These are phyloP conservation scores for Boulengeromyrus knoepffleri DNA, from an alignment of 2,113 vertebrate species.

Conservation along the genomic window DNA sequence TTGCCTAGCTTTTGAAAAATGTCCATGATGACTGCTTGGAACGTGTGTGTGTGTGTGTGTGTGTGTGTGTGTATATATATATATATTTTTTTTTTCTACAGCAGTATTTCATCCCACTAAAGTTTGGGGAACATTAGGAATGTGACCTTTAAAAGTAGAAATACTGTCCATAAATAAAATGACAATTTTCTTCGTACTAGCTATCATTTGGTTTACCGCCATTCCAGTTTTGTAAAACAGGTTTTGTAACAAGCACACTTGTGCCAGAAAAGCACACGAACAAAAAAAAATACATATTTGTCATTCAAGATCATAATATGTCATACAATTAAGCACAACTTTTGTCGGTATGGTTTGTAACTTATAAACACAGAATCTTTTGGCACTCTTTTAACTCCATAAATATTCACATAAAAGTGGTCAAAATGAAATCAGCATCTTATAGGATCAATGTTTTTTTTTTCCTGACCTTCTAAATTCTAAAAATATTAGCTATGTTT, in stretches of 20 bases:
- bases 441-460: conserved; percentile 30
- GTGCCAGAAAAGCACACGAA: neutral
- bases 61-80: too few relatives aligned
- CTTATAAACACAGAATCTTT: neutral
- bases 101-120: neutral
- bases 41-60: too few relatives aligned
- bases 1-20: neutral
- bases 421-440: neutral
- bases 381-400: conserved; percentile 22
- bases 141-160: neutral
- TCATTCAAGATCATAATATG: neutral
- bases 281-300: neutral
- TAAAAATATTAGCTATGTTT: conserved; percentile 49
- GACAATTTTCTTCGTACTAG: neutral
- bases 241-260: neutral
- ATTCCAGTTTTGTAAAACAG: neutral
- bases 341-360: neutral
- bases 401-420: neutral
- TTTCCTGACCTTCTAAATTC: conserved; percentile 45
- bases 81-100: neutral
- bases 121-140: neutral
- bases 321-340: neutral
- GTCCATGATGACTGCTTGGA: neutral
- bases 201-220: neutral
- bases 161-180: neutral